Percentiles rank a stretch among this genome's conserved stretches.
These are phyloP conservation scores for Catharus ustulatus DNA, from an alignment of 2,797 vertebrate species.

Conservation along the genomic window DNA sequence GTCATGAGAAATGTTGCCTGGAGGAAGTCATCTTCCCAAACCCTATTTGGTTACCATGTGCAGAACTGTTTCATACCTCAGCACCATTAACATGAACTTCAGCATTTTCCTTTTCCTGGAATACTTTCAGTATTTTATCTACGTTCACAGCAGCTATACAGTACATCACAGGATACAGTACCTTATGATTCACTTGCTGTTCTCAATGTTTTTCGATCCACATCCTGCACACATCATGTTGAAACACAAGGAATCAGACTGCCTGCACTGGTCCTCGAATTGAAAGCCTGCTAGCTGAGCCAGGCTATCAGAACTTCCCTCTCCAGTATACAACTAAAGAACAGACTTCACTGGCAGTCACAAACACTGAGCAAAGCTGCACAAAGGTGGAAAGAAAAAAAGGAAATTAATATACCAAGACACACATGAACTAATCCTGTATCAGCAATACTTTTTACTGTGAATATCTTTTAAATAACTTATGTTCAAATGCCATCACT, in stretches of 20 bases:
- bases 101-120: neutral
- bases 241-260: neutral
- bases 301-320: neutral
- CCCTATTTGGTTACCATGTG: neutral
- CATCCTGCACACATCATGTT: neutral
- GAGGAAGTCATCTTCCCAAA: neutral
- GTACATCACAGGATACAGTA: neutral
- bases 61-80: neutral
- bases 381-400: neutral
- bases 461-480: neutral
- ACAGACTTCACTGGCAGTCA: neutral
- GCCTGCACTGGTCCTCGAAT: neutral
- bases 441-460: neutral
- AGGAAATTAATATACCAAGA: neutral
- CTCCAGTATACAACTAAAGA: neutral
- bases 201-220: neutral
- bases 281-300: neutral
- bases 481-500: neutral
- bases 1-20: neutral
- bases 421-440: neutral
- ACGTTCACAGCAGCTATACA: neutral
- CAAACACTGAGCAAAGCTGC: constrained; percentile 1
- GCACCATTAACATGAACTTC: neutral
- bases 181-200: neutral
- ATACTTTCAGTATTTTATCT: neutral